phyloP scores from a whole-genome alignment of 2,113 vertebrate genomes.

The Python bivittatus region DNA sequence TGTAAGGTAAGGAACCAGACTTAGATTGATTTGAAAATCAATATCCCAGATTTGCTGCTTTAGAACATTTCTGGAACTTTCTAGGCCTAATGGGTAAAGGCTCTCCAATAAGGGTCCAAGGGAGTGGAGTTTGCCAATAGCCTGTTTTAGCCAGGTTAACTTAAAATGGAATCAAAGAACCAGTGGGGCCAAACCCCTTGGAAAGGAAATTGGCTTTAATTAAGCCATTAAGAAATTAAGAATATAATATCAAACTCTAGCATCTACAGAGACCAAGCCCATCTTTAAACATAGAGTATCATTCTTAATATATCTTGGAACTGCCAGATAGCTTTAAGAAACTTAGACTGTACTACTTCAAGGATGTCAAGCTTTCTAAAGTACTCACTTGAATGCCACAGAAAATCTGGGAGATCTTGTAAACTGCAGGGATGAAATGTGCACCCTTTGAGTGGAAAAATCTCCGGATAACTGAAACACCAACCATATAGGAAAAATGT shows the following conservation, averaged over 20 bases:
- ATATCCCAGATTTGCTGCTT: not conserved
- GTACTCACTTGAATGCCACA: not conserved
- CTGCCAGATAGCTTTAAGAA: not conserved
- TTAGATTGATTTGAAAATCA: not conserved
- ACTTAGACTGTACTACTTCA: not conserved
- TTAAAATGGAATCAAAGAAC: not conserved
- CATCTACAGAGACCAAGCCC: not conserved
- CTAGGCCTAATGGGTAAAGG: not conserved
- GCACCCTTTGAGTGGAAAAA: not conserved
- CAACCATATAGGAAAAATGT: not conserved
- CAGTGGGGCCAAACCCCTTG: not conserved
- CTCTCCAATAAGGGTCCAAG: not conserved
- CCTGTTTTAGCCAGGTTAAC: not conserved
- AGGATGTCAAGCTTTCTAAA: not conserved
- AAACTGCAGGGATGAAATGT: not conserved
- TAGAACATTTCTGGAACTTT: not conserved
- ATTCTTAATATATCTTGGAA: not conserved
- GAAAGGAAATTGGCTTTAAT: not conserved
- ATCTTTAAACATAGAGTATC: not conserved
- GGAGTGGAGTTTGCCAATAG: not conserved
- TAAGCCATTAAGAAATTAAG: not conserved
- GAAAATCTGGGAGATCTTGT: not conserved
- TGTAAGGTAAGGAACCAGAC: not conserved
- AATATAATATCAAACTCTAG: not conserved
- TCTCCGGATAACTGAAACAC: not conserved